A percentile compares a stretch with the other conserved stretches of the same genome.
Evolutionary conservation across 2,113 vertebrate genomes (phyloP).

Genomic region (Pavo muticus): DNA sequence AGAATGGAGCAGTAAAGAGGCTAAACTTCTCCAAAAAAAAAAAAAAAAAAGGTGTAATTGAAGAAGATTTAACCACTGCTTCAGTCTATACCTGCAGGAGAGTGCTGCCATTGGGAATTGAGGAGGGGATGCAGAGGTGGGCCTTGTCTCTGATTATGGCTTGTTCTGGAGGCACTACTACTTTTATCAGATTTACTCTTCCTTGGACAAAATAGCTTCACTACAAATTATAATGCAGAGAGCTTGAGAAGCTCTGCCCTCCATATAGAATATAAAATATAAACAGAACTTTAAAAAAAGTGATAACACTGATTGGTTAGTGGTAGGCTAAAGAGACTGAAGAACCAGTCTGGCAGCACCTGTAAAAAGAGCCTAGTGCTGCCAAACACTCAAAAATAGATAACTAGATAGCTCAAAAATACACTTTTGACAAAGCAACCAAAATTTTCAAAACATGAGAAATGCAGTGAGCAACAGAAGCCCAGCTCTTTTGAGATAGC

Average conservation of each 20-base stretch:
- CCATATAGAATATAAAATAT: background rate
- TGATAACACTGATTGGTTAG: background rate
- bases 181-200: background rate
- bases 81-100: background rate
- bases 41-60: background rate
- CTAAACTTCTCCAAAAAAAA: background rate
- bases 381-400: background rate
- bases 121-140: background rate
- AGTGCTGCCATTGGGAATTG: background rate
- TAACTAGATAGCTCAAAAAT: background rate
- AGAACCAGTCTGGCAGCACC: background rate
- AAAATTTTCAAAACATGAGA: background rate
- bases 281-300: background rate
- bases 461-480: background rate
- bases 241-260: background rate
- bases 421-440: background rate
- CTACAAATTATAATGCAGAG: background rate
- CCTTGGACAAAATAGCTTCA: background rate
- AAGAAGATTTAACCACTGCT: background rate
- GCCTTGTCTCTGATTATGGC: background rate
- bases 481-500: background rate
- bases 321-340: background rate
- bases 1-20: background rate
- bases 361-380: background rate
- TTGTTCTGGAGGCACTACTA: background rate